Base-by-base conservation (phyloP, 2,888 invertebrate genomes). In the Xylota segnis region DNA sequence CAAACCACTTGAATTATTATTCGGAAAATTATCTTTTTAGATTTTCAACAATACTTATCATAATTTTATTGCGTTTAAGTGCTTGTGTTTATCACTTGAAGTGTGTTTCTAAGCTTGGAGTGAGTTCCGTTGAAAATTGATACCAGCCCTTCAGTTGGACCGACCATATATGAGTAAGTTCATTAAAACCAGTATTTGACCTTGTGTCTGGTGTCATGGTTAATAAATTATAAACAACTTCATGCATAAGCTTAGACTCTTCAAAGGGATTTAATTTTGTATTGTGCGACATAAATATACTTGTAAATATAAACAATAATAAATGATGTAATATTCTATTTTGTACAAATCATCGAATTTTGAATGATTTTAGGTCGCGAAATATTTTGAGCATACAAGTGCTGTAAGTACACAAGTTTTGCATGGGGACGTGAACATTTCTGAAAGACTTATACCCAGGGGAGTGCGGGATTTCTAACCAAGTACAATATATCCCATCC, bases 1-100 rank as follows among this genome's bases (percentile, higher is more conserved):
- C 27, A 52, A 29, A 6, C 52, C 52, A 52, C 63, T 63, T 32
- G 4, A 45, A 29, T 45, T 4, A 50, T 37, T 66, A 27, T 66
- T 65, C 4, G 6, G 32, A 66, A 66, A 18, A 52, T 37, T 50
- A 37, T 52, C 37, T 7, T n/a, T 50, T 65, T 65, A 65, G n/a
- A 5, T 34, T 10, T 12, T 12, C 50, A 50, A 65, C 29, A 50
- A 34, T 12, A 10, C 65, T 65, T 34, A 34, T 3, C 47, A 34
- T 65, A 50, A 34, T 12, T 50, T 32, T 65, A n/a, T 29, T 37
- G 27, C 50, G 6, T 45, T 23, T 7, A 65, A 65, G 32, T 34
- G 34, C 34, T 47, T 50, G 29, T 65, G 12, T 65, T 50, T 50
- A n/a, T 18, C 4, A 16, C 12, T 6, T 65, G n/a, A 34, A 65